A percentile compares a stretch with the other conserved stretches of the same genome.
phyloP scores from a whole-genome alignment of 2,113 vertebrate species.

The Bagarius yarrelli region DNA sequence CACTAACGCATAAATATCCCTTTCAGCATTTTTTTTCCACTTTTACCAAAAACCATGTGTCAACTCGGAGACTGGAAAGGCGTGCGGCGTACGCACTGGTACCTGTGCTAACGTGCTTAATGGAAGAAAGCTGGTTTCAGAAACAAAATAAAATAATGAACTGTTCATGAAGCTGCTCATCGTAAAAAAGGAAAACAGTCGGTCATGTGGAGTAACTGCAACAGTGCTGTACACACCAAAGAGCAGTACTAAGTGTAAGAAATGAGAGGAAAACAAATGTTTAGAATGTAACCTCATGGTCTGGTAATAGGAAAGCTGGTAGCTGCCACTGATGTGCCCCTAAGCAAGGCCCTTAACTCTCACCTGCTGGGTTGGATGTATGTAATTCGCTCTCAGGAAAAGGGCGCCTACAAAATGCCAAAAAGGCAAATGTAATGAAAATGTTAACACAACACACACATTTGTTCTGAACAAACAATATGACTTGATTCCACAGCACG shows the following conservation, averaged over 20 bases:
- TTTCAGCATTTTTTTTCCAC: conserved; percentile 65
- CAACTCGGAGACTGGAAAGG: conserved; percentile 66
- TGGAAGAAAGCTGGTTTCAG: conserved; percentile 22
- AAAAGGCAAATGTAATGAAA: no score
- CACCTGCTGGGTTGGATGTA: no score
- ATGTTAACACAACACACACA: no score
- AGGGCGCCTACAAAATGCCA: no score
- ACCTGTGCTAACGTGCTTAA: conserved; percentile 55
- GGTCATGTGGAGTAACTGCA: neutral
- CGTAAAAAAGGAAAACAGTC: neutral
- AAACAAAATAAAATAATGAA: conserved; percentile 12
- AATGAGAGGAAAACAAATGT: no score
- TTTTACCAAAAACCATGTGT: conserved; percentile 66
- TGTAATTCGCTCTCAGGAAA: no score
- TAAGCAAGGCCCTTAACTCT: no score
- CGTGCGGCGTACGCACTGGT: conserved; percentile 50
- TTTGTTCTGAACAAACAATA: no score
- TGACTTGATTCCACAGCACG: no score
- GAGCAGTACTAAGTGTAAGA: neutral
- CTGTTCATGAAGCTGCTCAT: neutral
- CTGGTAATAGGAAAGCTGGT: no score
- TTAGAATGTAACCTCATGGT: no score
- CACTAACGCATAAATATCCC: conserved; percentile 72
- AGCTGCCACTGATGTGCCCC: no score
- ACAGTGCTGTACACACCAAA: neutral